Conservation (phyloP, 2,113 vertebrate species). For the Terrapene triunguis region DNA sequence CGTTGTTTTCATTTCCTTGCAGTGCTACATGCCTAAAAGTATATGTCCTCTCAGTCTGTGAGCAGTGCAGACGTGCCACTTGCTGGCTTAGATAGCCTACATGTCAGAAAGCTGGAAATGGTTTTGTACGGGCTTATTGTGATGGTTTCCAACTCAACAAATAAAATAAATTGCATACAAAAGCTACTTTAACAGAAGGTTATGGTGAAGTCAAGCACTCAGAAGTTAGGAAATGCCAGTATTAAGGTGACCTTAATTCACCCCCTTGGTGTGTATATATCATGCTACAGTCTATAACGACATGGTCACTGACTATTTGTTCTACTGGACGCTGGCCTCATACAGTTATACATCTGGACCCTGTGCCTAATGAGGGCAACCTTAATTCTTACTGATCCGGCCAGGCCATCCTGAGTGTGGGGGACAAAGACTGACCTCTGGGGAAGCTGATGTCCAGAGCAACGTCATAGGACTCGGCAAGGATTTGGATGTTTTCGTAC, state of each 20-base stretch:
- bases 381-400: background rate
- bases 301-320: background rate
- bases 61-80: background rate
- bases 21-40: background rate
- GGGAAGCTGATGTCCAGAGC: constrained; percentile 85
- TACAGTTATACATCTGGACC: background rate
- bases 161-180: background rate
- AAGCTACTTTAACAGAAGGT: background rate
- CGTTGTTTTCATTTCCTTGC: fast-evolving
- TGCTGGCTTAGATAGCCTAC: background rate
- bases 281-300: fast-evolving
- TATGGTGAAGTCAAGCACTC: background rate
- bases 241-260: background rate
- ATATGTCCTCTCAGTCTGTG: background rate
- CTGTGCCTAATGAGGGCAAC: background rate
- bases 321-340: background rate
- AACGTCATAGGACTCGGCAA: constrained; percentile 89
- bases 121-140: background rate
- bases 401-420: background rate
- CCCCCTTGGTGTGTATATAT: fast-evolving
- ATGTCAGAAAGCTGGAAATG: background rate
- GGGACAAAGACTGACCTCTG: constrained; percentile 81
- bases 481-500: constrained; percentile 86
- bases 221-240: background rate
- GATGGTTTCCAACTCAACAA: background rate